Base-by-base conservation (phyloP, 2,888 invertebrate genomes). In the Acleris cristana region DNA sequence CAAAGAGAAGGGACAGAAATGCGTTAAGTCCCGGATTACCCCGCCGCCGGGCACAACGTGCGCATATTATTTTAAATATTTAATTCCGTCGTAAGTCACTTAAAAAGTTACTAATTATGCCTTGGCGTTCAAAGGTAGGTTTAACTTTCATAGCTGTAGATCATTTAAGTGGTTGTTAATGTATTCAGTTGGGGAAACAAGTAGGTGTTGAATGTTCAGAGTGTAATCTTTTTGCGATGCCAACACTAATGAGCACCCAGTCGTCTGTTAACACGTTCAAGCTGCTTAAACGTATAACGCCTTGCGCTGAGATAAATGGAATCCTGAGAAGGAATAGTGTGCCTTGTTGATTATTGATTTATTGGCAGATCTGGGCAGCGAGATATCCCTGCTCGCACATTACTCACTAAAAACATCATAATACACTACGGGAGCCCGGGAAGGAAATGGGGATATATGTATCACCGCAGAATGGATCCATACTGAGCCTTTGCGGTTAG, bases 311-410 rank as follows among this genome's bases (percentile, higher is more conserved):
- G 48, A 53, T 67, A 63, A 58, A 67, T 58, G 51, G 58, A 58
- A 58, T 67, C 49, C 62, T 58, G 18, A 53, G 53, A 21, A 61
- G 56, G 53, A 63, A 45, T 48, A 54, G 76, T 82, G 84, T 80
- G 75, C 79, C 80, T 75, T 74, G 79, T 76, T 80, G 80, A 82
- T 86, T 84, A 85, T 84, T 87, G 87, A 89, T 89, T 87, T 89
- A 89, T 88, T 79, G 81, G 82, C 79, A 86, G 81, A 83, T 83
- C 77, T 88, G 87, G 87, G 84, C 79, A 77, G 77, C 74, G 77
- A 77, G 80, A 79, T 81, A 83, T 84, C 86, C 85, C 85, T 77
- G 78, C 79, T 79, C 79, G 78, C 80, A 80, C 87, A 87, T 89
- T 87, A 88, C 78, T 88, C 82, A 88, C 83, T 82, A 82, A 87